Evolutionary conservation across 2,888 invertebrate genomes (phyloP).

Genomic region (Automeris io): DNA sequence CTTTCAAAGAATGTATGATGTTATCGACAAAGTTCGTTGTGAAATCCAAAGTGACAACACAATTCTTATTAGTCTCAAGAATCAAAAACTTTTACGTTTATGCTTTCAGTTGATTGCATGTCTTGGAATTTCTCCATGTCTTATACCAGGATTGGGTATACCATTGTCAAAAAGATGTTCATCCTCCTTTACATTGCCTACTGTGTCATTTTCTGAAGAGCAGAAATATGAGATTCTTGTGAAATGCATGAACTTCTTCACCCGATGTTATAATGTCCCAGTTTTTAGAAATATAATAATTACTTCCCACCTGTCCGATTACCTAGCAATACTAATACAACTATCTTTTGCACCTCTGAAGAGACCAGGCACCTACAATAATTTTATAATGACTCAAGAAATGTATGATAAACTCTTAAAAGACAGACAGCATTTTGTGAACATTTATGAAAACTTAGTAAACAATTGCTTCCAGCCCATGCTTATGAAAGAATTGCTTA

Average conservation of each 20-base stretch:
- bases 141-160: slow-evolving; percentile 81
- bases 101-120: slow-evolving; percentile 79
- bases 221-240: slow-evolving; percentile 71
- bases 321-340: slow-evolving; percentile 83
- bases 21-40: slow-evolving; percentile 52
- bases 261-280: slow-evolving; percentile 59
- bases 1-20: slow-evolving; percentile 53
- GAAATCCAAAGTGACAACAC: slow-evolving; percentile 40
- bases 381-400: slow-evolving; percentile 75
- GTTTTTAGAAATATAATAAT: slow-evolving; percentile 76
- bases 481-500: slow-evolving; percentile 82
- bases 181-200: slow-evolving; percentile 38
- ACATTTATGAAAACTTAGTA: slow-evolving; percentile 69
- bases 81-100: slow-evolving; percentile 79
- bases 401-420: slow-evolving; percentile 65
- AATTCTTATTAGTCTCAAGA: slow-evolving; percentile 79
- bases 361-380: slow-evolving; percentile 67
- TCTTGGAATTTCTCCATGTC: slow-evolving; percentile 80
- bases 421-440: slow-evolving; percentile 70
- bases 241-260: slow-evolving; percentile 65
- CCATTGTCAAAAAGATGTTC: slow-evolving; percentile 59
- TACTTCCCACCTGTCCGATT: slow-evolving; percentile 74
- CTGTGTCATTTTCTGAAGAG: slow-evolving; percentile 54
- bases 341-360: slow-evolving; percentile 81
- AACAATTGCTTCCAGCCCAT: slow-evolving; percentile 76